Base-by-base conservation (phyloP, 2,888 invertebrate genomes). In the Drosophila prolongata region DNA sequence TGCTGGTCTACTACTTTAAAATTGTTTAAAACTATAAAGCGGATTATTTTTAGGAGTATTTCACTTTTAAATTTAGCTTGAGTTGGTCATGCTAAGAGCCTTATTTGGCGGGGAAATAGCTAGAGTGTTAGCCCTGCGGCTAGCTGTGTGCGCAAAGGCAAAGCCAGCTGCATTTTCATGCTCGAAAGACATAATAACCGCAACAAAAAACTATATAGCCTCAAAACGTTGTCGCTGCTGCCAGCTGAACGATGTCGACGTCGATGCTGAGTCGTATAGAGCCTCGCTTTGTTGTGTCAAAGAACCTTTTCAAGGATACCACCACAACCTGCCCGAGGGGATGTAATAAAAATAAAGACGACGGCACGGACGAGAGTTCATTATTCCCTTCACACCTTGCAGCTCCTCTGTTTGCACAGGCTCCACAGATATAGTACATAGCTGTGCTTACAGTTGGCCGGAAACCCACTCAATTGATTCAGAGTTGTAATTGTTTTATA, bases 221-320 rank as follows among this genome's bases (percentile, higher is more conserved):
- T 52, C 34, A 43, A 75, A 70, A 64, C 60, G 46, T 69, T 55
- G 50, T 66, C 68, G 69, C 64, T 76, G 67, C 57, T 14, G 37
- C 37, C 59, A 61, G 38, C 57, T 34, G 64, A 50, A 50, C 47
- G 73, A 46, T 59, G 24, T 46, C 64, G 35, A 44, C 42, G 46
- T 47, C 53, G 62, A 19, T 47, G 57, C 27, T 40, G 53, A 38
- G 38, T 46, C 57, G 42, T 49, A 24, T 42, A 61, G 72, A 49
- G 49, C 52, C 55, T 59, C 58, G 57, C 60, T 66, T 67, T 49
- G 68, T 72, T 78, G 79, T 75, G 90, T 90, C 89, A 90, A 90
- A 79, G 79, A 90, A 90, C 90, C 86, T 85, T 80, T 90, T 90
- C 90, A 90, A 90, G 90, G 90, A 90, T 89, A 87, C 58, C 64